Conservation (phyloP, 1,140 invertebrate species). For the Dryas iulia region DNA sequence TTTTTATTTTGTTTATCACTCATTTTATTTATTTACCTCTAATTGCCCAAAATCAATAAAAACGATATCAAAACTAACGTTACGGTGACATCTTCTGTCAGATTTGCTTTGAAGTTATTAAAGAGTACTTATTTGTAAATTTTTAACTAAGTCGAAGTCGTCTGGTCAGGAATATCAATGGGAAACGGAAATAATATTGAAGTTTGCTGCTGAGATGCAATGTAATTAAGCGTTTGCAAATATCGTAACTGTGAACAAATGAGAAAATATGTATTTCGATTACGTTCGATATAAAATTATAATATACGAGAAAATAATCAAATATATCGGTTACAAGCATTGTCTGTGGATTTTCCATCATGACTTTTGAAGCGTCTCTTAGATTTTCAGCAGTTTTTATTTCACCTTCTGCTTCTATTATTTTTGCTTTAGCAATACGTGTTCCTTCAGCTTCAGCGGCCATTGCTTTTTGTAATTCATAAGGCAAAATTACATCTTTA, state of each 20-base stretch:
- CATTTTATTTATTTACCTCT: not conserved
- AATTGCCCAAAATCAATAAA: not conserved
- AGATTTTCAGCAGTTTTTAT: conserved; percentile 58
- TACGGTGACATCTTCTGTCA: not conserved
- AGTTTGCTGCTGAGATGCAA: conserved; percentile 46
- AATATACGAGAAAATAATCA: not conserved
- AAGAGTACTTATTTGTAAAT: not conserved
- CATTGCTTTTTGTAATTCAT: conserved; percentile 85
- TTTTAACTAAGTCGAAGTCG: not conserved
- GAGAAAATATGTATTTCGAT: not conserved
- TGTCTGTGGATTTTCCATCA: conserved; percentile 49
- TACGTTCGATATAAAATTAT: not conserved
- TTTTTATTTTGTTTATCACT: not conserved
- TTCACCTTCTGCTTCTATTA: conserved; percentile 62
- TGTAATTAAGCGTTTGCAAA: conserved; percentile 53
- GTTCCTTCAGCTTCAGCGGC: conserved; percentile 82
- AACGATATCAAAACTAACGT: not conserved
- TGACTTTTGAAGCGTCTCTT: conserved; percentile 49
- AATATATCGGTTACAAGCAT: conserved; percentile 43
- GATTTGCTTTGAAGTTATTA: not conserved
- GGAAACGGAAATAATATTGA: conserved; percentile 62
- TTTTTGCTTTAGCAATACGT: conserved; percentile 56
- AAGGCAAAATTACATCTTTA: conserved; percentile 85
- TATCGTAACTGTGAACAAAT: conserved; percentile 56
- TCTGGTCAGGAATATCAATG: conserved; percentile 41